phyloP scores from a whole-genome alignment of 2,113 vertebrate species.

The Ptilonorhynchus violaceus region DNA sequence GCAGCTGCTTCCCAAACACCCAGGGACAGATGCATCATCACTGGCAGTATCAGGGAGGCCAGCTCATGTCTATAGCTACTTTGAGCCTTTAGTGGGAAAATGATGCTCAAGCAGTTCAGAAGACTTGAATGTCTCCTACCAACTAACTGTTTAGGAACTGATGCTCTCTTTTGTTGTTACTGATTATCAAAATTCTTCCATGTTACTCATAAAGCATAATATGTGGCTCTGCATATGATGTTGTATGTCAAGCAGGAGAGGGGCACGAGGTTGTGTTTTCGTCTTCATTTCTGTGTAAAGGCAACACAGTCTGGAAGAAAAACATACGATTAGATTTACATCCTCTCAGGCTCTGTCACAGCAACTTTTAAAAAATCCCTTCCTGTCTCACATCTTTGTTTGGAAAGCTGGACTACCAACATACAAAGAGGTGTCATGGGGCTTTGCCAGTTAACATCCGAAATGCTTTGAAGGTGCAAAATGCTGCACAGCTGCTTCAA shows the following conservation, averaged over 20 bases:
- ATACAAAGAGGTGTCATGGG: background rate
- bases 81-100: background rate
- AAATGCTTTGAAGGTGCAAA: background rate
- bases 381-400: background rate
- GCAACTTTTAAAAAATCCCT: background rate
- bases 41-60: background rate
- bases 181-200: background rate
- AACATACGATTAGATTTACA: background rate
- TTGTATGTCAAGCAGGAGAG: background rate
- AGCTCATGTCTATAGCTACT: background rate
- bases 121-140: background rate
- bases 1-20: constrained; percentile 15
- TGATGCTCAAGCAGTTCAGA: background rate
- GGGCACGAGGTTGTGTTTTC: background rate
- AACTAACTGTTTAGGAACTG: background rate
- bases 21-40: background rate
- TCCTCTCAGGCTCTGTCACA: background rate
- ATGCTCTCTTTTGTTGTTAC: background rate
- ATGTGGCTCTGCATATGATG: background rate
- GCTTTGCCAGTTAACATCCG: background rate
- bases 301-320: background rate
- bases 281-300: background rate
- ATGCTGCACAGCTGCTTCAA: background rate
- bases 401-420: background rate
- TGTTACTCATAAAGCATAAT: background rate